Conservation (phyloP, 2,888 invertebrate species). For the Mythimna ferrago region DNA sequence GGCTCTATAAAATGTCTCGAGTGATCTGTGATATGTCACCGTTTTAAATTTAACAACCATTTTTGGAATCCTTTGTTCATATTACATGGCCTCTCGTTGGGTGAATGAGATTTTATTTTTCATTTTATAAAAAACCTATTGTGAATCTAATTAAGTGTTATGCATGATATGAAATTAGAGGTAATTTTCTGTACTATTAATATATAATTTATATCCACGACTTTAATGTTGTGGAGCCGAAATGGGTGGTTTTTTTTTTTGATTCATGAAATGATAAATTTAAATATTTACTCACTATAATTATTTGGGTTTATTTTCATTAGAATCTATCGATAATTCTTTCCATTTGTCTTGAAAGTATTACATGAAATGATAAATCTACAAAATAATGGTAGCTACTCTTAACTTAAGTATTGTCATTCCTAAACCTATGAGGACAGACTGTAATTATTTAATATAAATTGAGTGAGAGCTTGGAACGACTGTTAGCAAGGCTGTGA, state of each 20-base stretch:
- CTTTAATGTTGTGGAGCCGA: slow-evolving; percentile 33
- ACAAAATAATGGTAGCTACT: slow-evolving; percentile 75
- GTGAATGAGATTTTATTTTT: slow-evolving; percentile 51
- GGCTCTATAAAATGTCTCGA: slow-evolving; percentile 65
- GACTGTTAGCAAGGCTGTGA: slow-evolving; percentile 89
- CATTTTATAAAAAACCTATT: slow-evolving; percentile 40
- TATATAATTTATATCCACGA: slow-evolving; percentile 46
- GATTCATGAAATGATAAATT: slow-evolving; percentile 55
- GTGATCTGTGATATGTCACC: slow-evolving; percentile 79
- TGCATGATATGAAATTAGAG: slow-evolving; percentile 56
- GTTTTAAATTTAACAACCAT: slow-evolving; percentile 57
- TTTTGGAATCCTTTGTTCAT: slow-evolving; percentile 51
- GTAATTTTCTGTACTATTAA: slow-evolving; percentile 47
- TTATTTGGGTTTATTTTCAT: slow-evolving; percentile 48
- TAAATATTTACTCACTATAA: slow-evolving; percentile 47
- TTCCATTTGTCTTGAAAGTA: slow-evolving; percentile 58
- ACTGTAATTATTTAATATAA: slow-evolving; percentile 76
- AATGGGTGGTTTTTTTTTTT: slow-evolving; percentile 36
- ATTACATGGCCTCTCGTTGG: slow-evolving; percentile 52
- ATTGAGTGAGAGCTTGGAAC: slow-evolving; percentile 84
- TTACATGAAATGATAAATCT: slow-evolving; percentile 60
- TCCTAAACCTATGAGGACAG: slow-evolving; percentile 83
- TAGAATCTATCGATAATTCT: slow-evolving; percentile 48
- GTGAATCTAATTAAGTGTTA: slow-evolving; percentile 49
- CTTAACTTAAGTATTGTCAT: slow-evolving; percentile 80